A percentile compares a stretch with the other conserved stretches of the same genome.
Evolutionary conservation across 2,113 vertebrate species (phyloP).

Genomic region (Zingel zingel): DNA sequence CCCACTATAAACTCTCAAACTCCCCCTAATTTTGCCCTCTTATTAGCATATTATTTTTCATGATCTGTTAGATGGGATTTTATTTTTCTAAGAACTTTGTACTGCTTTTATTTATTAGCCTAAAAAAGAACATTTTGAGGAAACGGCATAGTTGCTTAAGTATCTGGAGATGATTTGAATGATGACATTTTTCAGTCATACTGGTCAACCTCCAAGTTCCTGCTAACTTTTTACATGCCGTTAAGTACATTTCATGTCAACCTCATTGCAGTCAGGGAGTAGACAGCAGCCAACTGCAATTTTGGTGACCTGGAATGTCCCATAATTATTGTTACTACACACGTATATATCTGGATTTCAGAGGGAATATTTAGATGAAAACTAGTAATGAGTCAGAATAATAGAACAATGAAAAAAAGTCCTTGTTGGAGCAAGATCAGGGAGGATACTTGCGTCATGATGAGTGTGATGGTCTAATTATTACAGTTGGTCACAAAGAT

Average conservation of each 20-base stretch:
- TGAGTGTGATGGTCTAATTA: constrained; percentile 85
- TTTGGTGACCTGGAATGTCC: constrained; percentile 73
- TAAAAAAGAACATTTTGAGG: constrained; percentile 40
- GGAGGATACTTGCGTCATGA: constrained; percentile 78
- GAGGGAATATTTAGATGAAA: constrained; percentile 86
- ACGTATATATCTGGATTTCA: constrained; percentile 68
- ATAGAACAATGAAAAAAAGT: constrained; percentile 59
- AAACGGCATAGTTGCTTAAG: constrained; percentile 53
- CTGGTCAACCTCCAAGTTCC: constrained; percentile 64
- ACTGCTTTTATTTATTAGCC: constrained; percentile 34
- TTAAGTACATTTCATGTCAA: constrained; percentile 66
- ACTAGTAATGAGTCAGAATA: constrained; percentile 83
- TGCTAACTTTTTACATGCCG: constrained; percentile 53
- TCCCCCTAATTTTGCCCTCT: constrained; percentile 37
- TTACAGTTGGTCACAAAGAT: constrained; percentile 96
- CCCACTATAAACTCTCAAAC: constrained; percentile 48
- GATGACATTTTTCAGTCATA: constrained; percentile 44
- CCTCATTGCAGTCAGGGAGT: constrained; percentile 50
- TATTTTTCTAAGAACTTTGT: constrained; percentile 17
- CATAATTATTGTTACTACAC: constrained; percentile 53
- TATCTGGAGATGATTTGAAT: constrained; percentile 58
- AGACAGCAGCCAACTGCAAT: constrained; percentile 52
- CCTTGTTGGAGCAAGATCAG: constrained; percentile 65
- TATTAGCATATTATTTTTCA: constrained; percentile 44
- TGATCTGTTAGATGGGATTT: constrained; percentile 51